Percentiles rank a stretch among this genome's conserved stretches.
Conservation (phyloP, 2,888 invertebrate species). For the Auanema sp. region DNA sequence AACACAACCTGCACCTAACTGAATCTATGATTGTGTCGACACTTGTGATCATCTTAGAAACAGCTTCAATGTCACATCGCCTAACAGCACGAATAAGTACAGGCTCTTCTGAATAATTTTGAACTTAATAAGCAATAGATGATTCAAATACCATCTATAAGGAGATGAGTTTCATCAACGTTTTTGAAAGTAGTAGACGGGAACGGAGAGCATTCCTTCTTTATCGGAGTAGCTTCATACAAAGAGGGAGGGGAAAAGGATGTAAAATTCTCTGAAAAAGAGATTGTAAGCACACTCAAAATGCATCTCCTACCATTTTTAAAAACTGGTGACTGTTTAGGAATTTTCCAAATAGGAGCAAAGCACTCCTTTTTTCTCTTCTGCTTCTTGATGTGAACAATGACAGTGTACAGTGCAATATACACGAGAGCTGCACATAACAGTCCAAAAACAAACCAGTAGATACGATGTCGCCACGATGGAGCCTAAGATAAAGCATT, state of each 20-base stretch:
- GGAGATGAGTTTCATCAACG: not conserved
- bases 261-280: not conserved
- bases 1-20: not conserved
- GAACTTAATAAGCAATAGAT: not conserved
- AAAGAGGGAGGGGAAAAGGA: not conserved
- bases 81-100: not conserved
- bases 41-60: not conserved
- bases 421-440: not conserved
- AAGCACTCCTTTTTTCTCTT: not conserved
- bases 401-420: not conserved
- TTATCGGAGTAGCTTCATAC: not conserved
- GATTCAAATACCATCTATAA: conserved; percentile 1
- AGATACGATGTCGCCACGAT: not conserved
- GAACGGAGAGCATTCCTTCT: not conserved
- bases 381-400: conserved; percentile 1
- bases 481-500: not conserved
- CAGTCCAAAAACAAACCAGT: not conserved
- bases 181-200: not conserved
- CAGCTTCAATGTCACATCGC: not conserved
- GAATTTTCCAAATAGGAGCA: conserved; percentile 5
- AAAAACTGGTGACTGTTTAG: not conserved
- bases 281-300: not conserved
- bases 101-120: not conserved
- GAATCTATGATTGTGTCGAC: not conserved
- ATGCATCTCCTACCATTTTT: no score